These are phyloP conservation scores for Rotaria sp. DNA, from an alignment of 2,888 invertebrate genomes.

Conservation along the genomic window DNA sequence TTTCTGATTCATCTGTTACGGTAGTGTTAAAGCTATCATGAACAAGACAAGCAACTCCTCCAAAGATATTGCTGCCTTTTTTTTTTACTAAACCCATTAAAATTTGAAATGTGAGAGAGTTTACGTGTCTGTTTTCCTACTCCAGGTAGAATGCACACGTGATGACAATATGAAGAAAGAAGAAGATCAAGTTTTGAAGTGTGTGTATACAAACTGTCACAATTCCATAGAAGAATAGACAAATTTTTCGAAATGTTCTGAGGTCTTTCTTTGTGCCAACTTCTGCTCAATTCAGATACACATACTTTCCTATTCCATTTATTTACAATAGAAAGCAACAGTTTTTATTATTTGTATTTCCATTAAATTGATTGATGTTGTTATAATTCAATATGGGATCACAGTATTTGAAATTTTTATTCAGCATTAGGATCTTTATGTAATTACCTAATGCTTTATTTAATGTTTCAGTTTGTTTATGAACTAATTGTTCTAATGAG, in stretches of 20 bases:
- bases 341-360: neutral
- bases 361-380: neutral
- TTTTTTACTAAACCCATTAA: neutral
- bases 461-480: neutral
- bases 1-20: neutral
- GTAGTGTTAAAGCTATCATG: neutral
- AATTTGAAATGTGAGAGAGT: neutral
- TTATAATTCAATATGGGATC: neutral
- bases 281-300: neutral
- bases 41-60: neutral
- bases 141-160: neutral
- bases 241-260: neutral
- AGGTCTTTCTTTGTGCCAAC: neutral
- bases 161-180: neutral
- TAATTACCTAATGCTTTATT: neutral
- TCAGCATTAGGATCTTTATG: neutral
- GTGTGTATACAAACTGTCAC: neutral
- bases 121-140: neutral
- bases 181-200: neutral
- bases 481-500: neutral
- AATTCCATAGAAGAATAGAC: neutral
- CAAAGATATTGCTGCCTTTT: neutral
- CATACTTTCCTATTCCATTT: neutral
- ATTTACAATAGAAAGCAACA: neutral
- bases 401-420: neutral